Evolutionary conservation across 2,113 vertebrate genomes (phyloP).

Genomic region (Gadus chalcogrammus): DNA sequence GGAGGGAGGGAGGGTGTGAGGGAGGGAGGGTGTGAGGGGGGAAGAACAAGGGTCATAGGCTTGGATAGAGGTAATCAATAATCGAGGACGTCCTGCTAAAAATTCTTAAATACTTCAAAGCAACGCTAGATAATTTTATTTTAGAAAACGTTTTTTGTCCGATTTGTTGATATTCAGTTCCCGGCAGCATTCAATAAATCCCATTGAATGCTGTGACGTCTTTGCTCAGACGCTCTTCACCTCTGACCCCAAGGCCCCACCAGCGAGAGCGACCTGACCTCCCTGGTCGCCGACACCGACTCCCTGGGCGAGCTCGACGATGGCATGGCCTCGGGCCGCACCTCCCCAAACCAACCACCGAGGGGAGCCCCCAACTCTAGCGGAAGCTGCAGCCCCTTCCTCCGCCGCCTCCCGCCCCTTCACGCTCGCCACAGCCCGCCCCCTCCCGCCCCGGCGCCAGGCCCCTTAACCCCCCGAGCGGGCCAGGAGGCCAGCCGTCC

Average conservation of each 20-base stretch:
- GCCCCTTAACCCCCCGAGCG: constrained; percentile 67
- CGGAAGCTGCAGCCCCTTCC: constrained; percentile 63
- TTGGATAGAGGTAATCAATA: too few relatives aligned
- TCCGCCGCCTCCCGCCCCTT: constrained; percentile 59
- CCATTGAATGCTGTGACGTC: too few relatives aligned
- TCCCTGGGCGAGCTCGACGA: constrained; percentile 86
- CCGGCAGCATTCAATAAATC: too few relatives aligned
- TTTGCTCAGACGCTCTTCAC: neutral
- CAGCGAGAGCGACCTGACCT: constrained; percentile 88
- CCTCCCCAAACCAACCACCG: constrained; percentile 82
- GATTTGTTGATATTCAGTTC: too few relatives aligned
- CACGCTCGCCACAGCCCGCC: constrained; percentile 42
- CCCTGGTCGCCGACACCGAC: constrained; percentile 84
- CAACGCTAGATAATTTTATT: too few relatives aligned
- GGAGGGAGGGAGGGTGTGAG: too few relatives aligned
- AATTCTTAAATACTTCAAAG: too few relatives aligned
- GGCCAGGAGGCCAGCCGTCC: constrained; percentile 70
- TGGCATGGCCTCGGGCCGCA: constrained; percentile 95
- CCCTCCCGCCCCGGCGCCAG: constrained; percentile 41
- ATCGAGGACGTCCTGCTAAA: too few relatives aligned
- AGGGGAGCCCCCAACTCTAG: constrained; percentile 61
- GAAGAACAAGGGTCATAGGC: too few relatives aligned
- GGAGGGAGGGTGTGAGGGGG: too few relatives aligned
- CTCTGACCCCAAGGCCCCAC: constrained; percentile 76
- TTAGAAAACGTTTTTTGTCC: too few relatives aligned